Evolutionary conservation across 2,888 invertebrate species (phyloP), one percentile per base, ranked within the genome.

Genomic region (Plusia festucae): DNA sequence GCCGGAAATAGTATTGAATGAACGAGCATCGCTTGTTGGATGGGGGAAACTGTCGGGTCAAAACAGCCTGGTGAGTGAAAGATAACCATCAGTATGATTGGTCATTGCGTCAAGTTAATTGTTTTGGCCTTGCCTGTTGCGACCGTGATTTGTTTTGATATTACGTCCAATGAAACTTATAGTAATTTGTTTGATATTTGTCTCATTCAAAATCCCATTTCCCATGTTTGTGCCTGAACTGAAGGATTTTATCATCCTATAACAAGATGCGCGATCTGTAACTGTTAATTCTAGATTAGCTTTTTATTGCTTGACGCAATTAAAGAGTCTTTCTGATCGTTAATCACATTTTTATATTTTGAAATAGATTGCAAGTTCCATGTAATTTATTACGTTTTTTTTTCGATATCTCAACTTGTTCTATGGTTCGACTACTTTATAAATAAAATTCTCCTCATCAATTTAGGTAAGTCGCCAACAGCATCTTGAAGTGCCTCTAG

Each of bases 11-110:
- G 87, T 97, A 68, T 88, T 93, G 74, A 91, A 94, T 72, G 92
- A 95, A 77, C 94, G 96, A 90, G 97, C 96, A n/a, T 86, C 93
- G 72, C 94, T 97, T 22, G 96, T 97, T 59, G 97, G 97, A 20
- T 97, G 97, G 97, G 98, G 98, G 54, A 97, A 97, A 92, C 91
- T 97, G 78, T 97, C 97, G 24, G 95, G 94, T 68, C 95, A 95
- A 74, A 93, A 81, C 63, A 91, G 84, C 72, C 90, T 95, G 82
- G 95, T 96, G 81, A 86, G 95, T 68, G 71, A 59, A 53, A 59
- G 73, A 72, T 73, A 57, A 24, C 0, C 67, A 63, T 76, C 73
- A 53, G 54, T 55, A 67, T 76, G 59, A 62, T 60, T 65, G 58
- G 59, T 59, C 68, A 60, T 64, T 63, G 69, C 72, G 71, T 67